Conservation (phyloP, 2,113 vertebrate species). For the Anser brachyrhynchus region DNA sequence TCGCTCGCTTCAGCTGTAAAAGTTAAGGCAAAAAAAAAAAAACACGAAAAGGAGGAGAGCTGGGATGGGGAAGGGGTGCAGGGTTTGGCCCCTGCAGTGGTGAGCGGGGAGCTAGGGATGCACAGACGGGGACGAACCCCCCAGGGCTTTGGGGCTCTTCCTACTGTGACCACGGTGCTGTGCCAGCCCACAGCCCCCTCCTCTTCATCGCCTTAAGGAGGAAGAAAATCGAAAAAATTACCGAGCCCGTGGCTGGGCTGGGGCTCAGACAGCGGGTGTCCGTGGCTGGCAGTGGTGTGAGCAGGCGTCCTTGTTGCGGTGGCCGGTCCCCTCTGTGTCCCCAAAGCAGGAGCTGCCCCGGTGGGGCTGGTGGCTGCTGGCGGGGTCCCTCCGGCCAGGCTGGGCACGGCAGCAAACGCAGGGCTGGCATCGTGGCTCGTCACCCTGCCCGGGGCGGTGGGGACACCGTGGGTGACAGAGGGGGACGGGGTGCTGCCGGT, state of each 20-base stretch:
- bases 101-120: no score
- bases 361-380: background rate
- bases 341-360: background rate
- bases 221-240: slow-evolving; percentile 35
- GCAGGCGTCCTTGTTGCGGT: background rate
- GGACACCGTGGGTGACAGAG: fast-evolving
- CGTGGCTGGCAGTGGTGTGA: background rate
- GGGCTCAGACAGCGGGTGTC: background rate
- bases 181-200: background rate
- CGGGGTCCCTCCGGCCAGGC: background rate
- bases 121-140: no score
- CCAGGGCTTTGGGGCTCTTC: background rate
- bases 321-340: background rate
- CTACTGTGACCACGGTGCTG: no score
- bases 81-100: background rate
- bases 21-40: background rate
- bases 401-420: background rate
- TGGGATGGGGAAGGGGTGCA: background rate
- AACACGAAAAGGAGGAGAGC: background rate
- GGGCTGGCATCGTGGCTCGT: background rate
- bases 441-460: background rate
- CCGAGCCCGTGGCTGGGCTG: background rate
- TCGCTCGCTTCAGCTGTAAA: background rate
- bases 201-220: background rate
- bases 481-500: background rate